Evolutionary conservation across 2,888 invertebrate genomes (phyloP).

Genomic region (Theretra japonica): DNA sequence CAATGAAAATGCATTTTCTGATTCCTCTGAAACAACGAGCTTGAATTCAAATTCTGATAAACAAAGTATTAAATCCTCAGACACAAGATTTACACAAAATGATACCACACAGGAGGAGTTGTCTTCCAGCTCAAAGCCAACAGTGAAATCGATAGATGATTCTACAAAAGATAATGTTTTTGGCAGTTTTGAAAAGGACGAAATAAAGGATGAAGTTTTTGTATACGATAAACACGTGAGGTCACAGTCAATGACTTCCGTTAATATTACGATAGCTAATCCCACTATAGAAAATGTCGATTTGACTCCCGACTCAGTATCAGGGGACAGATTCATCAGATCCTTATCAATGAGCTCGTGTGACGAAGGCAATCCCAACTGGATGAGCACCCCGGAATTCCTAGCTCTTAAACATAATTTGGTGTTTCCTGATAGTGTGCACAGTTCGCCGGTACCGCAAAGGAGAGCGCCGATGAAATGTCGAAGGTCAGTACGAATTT

Average conservation of each 20-base stretch:
- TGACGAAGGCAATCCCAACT: slow-evolving; percentile 90
- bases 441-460: slow-evolving; percentile 89
- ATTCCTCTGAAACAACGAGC: slow-evolving; percentile 82
- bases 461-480: slow-evolving; percentile 87
- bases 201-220: slow-evolving; percentile 70
- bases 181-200: slow-evolving; percentile 72
- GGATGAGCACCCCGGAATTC: slow-evolving; percentile 92
- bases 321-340: slow-evolving; percentile 83
- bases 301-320: slow-evolving; percentile 86
- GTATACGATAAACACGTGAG: slow-evolving; percentile 77
- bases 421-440: slow-evolving; percentile 91
- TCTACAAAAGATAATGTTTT: slow-evolving; percentile 71
- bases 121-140: slow-evolving; percentile 73
- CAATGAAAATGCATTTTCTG: slow-evolving; percentile 78
- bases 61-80: slow-evolving; percentile 77
- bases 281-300: slow-evolving; percentile 89
- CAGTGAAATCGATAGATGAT: slow-evolving; percentile 66
- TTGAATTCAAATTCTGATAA: slow-evolving; percentile 82
- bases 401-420: slow-evolving; percentile 92
- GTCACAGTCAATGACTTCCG: slow-evolving; percentile 86
- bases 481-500: slow-evolving; percentile 72
- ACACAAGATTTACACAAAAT: slow-evolving; percentile 72
- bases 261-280: slow-evolving; percentile 89
- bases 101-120: slow-evolving; percentile 75
- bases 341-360: slow-evolving; percentile 87